A percentile compares a stretch with the other conserved stretches of the same genome.
phyloP scores from a whole-genome alignment of 2,113 vertebrate genomes.

The Bambusicola thoracicus region DNA sequence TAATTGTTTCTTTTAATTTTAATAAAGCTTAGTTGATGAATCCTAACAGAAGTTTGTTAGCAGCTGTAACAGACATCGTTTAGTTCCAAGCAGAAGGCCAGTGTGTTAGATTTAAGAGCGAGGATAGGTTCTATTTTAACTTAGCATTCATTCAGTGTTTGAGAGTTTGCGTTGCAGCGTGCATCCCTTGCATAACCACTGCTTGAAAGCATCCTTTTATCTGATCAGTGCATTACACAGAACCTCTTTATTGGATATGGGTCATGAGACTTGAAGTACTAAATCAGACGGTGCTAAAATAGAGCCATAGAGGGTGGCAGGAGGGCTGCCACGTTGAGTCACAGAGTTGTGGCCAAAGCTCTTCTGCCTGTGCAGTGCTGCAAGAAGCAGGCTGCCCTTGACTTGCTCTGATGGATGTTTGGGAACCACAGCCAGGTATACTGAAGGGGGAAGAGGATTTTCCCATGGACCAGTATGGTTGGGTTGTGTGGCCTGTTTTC shows the following conservation, averaged over 20 bases:
- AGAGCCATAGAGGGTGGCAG: neutral
- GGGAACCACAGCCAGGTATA: neutral
- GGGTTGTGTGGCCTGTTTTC: neutral
- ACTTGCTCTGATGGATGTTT: neutral
- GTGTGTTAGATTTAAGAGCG: neutral
- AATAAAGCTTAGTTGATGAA: neutral
- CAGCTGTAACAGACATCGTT: neutral
- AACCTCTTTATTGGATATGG: conserved; percentile 50
- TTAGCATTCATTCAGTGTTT: neutral
- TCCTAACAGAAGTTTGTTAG: neutral
- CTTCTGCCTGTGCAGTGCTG: neutral
- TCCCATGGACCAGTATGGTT: neutral
- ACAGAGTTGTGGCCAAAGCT: neutral
- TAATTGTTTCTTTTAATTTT: neutral
- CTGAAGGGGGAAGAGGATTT: neutral
- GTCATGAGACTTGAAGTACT: conserved; percentile 38
- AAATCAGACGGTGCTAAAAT: conserved; percentile 35
- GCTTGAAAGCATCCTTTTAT: conserved; percentile 51
- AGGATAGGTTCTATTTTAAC: neutral
- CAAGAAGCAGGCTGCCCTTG: neutral
- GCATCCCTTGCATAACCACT: conserved; percentile 33
- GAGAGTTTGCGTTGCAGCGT: neutral
- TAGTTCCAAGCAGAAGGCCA: neutral
- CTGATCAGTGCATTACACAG: conserved; percentile 48
- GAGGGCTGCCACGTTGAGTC: accelerated